Conservation (phyloP, 1,140 invertebrate genomes). For the Scaptomyza pallida region DNA sequence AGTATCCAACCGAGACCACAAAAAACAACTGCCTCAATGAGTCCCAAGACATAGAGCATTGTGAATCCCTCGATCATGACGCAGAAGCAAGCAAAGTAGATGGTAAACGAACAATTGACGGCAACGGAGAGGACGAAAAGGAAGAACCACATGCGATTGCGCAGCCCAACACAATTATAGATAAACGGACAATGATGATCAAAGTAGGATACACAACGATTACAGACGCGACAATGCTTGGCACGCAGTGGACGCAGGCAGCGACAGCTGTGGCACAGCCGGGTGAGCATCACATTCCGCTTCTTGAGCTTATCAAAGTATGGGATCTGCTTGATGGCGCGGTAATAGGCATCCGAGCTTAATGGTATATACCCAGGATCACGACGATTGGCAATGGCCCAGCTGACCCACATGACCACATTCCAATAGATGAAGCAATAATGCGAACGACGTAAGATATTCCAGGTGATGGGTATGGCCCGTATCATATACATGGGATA, state of each 20-base stretch:
- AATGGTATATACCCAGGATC: conserved; percentile 95
- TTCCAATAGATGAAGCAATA: conserved; percentile 96
- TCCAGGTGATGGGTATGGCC: conserved; percentile 95
- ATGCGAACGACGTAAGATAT: conserved; percentile 91
- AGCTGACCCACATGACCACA: conserved; percentile 95
- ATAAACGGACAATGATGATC: conserved; percentile 98
- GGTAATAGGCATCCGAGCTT: conserved; percentile 94
- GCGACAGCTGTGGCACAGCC: conserved; percentile 95
- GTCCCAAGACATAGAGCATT: conserved; percentile 90
- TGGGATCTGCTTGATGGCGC: conserved; percentile 94
- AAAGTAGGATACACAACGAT: conserved; percentile 95
- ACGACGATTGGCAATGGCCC: conserved; percentile 93
- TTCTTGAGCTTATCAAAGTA: conserved; percentile 96
- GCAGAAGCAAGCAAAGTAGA: conserved; percentile 95
- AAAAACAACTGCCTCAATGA: conserved; percentile 92
- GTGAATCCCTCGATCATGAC: conserved; percentile 94
- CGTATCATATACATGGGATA: conserved; percentile 96
- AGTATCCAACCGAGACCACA: conserved; percentile 94
- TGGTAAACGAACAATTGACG: conserved; percentile 93
- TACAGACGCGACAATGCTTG: conserved; percentile 96
- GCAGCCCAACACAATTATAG: conserved; percentile 95
- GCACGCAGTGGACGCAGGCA: conserved; percentile 93
- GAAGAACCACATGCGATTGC: conserved; percentile 96
- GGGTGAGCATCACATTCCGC: conserved; percentile 91
- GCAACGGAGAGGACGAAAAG: conserved; percentile 93